Base-by-base conservation (phyloP, 2,797 vertebrate species). In the Enteromius fasciolatus region DNA sequence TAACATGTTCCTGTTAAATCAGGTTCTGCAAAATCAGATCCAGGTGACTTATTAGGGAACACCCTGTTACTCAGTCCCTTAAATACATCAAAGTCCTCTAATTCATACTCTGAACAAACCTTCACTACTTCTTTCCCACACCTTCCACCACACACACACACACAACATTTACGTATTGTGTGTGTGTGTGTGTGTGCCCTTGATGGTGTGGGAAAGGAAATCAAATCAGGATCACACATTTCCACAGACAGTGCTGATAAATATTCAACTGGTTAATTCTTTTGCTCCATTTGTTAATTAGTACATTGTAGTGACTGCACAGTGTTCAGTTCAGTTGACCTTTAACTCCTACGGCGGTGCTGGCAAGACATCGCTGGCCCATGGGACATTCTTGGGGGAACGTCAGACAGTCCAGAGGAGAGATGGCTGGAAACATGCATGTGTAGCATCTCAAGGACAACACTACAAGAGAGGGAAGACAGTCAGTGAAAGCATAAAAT, bases 391-490 rank as follows among this genome's bases (percentile, higher is more conserved):
- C 90, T 74, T 91, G 90, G 3, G 92, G 89, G 66, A 94, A 94
- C 86, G 90, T 91, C 1, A 95, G 63, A 79, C 95, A 96, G 86
- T 95, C 93, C 89, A 95, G 44, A 2, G 94, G 93, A 44, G 94
- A 92, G 83, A 96, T 89, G 78, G 93, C 87, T 0, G 95, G 94
- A 76, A 95, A 96, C 48, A 94, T 63, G 70, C 95, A 96, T 0
- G 91, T 94, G 90, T 92, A 96, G 77, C 95, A 96, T 41, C 0
- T 78, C 88, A 96, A 84, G 85, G 87, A 80, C 4, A 81, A 3
- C 54, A 31, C 80, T 68, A 66, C 20, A 28, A 23, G 31, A 83
- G 48, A n/a, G 52, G 54, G 64, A 68, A 39, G 8, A 3, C 7
- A 6, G 15, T 66, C n/a, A 18, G 20, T 61, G 23, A 41, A 63